These are phyloP conservation scores for Epizoanthus illoricatus DNA, from an alignment of 92 coral and sea anemone species.

Conservation along the genomic window DNA sequence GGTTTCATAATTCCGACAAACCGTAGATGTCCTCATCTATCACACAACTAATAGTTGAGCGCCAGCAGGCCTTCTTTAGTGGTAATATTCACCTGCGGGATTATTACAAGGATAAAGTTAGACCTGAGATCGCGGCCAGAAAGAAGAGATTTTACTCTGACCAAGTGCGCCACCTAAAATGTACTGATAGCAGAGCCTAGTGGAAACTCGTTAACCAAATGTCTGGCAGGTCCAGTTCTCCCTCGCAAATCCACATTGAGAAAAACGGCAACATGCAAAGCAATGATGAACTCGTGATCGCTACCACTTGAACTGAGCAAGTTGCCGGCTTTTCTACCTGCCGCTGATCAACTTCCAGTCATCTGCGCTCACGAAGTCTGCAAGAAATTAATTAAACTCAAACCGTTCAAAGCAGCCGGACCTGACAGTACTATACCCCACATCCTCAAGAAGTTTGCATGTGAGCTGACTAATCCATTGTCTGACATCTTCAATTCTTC, in stretches of 20 bases:
- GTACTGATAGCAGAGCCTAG: slow-evolving; percentile 16
- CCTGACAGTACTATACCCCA: slow-evolving; percentile 8
- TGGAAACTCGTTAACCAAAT: slow-evolving; percentile 34
- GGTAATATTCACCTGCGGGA: slow-evolving; percentile 10
- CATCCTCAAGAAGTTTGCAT: slow-evolving; percentile 16
- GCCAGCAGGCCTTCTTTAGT: slow-evolving; percentile 33
- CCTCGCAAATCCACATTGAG: slow-evolving; percentile 20
- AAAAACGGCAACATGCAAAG: slow-evolving; percentile 15
- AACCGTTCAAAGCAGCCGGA: slow-evolving; percentile 16
- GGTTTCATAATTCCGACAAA: slow-evolving; percentile 5
- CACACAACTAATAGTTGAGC: neutral
- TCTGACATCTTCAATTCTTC: slow-evolving; percentile 11
- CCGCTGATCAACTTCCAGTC: slow-evolving; percentile 24
- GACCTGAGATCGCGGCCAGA: slow-evolving; percentile 5
- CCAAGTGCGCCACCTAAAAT: slow-evolving; percentile 26
- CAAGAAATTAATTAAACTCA: slow-evolving; percentile 7
- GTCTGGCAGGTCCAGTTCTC: slow-evolving; percentile 18
- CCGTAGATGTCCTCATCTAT: slow-evolving; percentile 9
- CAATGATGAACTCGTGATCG: slow-evolving; percentile 17
- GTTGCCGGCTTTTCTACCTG: slow-evolving; percentile 40
- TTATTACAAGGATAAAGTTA: slow-evolving; percentile 6
- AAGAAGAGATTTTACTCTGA: slow-evolving; percentile 18
- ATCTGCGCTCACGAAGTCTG: slow-evolving; percentile 29
- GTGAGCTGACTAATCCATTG: slow-evolving; percentile 9
- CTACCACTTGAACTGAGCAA: slow-evolving; percentile 20